Conservation (phyloP, 64 coral and sea anemone genomes). For the Montipora efflorescens region DNA sequence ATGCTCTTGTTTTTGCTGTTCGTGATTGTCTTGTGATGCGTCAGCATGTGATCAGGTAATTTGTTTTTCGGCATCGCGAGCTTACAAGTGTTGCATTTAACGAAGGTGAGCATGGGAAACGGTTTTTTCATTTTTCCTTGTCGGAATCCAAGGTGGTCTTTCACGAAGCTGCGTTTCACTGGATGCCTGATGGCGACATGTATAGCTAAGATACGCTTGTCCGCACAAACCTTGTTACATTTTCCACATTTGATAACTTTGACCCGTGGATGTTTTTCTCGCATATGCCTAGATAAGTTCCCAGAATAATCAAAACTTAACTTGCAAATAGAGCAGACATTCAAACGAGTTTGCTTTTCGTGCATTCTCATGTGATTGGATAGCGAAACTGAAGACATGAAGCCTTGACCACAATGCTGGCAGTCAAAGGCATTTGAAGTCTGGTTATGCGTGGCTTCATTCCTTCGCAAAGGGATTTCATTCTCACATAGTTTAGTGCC, state of each 20-base stretch:
- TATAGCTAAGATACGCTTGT: constrained; percentile 5
- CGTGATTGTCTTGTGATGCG: not conserved
- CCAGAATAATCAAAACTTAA: not conserved
- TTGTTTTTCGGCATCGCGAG: not conserved
- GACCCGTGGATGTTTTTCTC: not conserved
- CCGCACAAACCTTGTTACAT: not conserved
- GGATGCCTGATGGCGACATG: not conserved
- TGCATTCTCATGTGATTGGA: constrained; percentile 9
- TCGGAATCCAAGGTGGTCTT: not conserved
- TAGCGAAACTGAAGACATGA: not conserved
- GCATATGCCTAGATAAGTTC: not conserved
- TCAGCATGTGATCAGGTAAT: not conserved
- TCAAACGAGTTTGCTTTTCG: not conserved
- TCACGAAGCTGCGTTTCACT: not conserved
- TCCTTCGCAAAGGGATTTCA: not conserved
- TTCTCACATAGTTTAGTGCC: not conserved
- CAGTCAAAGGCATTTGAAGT: not conserved
- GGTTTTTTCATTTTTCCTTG: not conserved
- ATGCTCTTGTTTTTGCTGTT: not conserved
- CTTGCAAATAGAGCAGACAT: constrained; percentile 19
- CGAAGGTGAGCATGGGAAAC: not conserved
- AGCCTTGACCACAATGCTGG: not conserved
- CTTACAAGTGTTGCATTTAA: not conserved
- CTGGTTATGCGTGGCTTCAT: not conserved
- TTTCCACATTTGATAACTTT: constrained; percentile 30